phyloP scores from a whole-genome alignment of 2,797 vertebrate species.

The Halcyon badia region DNA sequence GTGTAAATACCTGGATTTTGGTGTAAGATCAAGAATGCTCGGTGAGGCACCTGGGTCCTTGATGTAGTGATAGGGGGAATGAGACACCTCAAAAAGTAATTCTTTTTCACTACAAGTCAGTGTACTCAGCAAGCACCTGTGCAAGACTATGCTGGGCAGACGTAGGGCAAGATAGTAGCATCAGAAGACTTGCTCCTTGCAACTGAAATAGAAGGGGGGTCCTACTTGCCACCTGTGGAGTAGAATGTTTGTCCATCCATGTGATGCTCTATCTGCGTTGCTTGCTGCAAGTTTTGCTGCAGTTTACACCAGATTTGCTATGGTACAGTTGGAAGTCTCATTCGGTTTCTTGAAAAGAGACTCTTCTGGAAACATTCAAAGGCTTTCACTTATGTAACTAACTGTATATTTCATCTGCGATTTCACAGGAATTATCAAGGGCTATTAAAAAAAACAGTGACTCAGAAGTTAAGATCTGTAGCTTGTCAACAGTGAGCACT shows the following conservation, averaged over 20 bases:
- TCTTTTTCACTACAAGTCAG: background rate
- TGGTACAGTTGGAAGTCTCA: background rate
- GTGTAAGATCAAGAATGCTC: background rate
- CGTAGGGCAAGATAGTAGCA: accelerated
- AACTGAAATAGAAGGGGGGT: background rate
- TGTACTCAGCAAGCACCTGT: background rate
- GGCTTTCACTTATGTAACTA: background rate
- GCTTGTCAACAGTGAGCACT: background rate
- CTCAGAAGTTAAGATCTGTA: background rate
- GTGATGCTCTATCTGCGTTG: background rate
- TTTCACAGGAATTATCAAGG: background rate
- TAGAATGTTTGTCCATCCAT: background rate
- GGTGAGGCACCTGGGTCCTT: background rate
- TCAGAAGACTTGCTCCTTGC: background rate
- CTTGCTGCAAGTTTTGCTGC: background rate
- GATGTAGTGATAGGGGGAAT: background rate
- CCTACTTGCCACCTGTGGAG: background rate
- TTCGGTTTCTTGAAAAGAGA: background rate
- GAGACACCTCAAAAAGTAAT: background rate
- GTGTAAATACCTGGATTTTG: accelerated
- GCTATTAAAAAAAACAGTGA: background rate
- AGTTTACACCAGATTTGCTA: background rate
- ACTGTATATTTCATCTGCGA: background rate
- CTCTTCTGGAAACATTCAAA: background rate
- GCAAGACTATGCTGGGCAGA: accelerated